phyloP scores from a whole-genome alignment of 1,140 invertebrate species.

The Nilaparvata lugens region DNA sequence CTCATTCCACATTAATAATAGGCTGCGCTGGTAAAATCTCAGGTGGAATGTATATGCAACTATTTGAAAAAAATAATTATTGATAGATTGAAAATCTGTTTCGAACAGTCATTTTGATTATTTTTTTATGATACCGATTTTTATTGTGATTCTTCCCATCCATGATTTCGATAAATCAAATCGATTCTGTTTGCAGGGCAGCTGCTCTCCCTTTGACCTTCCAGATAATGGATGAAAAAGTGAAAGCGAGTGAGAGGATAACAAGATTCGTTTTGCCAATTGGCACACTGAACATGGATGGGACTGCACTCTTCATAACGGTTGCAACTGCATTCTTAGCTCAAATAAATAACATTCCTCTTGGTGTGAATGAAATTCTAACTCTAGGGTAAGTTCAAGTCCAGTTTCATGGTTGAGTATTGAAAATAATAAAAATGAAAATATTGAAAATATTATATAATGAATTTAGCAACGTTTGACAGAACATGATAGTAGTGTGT shows the following conservation, averaged over 20 bases:
- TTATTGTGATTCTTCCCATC: no score
- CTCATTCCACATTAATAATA: no score
- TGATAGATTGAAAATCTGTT: no score
- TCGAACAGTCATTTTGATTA: no score
- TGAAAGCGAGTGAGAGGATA: conserved; percentile 79
- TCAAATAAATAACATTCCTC: conserved; percentile 74
- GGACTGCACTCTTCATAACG: conserved; percentile 83
- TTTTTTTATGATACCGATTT: no score
- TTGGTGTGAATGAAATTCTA: conserved; percentile 68
- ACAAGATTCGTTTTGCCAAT: conserved; percentile 86
- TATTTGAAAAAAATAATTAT: no score
- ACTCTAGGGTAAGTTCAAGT: conserved; percentile 61
- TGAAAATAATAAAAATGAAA: not conserved
- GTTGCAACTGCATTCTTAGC: conserved; percentile 86
- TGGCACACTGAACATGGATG: conserved; percentile 91
- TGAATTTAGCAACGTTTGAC: not conserved
- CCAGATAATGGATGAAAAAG: conserved; percentile 84
- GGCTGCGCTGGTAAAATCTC: no score
- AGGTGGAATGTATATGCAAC: no score
- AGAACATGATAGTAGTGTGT: not conserved
- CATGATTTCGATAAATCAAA: no score
- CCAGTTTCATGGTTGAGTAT: not conserved
- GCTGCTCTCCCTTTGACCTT: conserved; percentile 92
- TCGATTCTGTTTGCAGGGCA: conserved; percentile 50
- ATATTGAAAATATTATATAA: not conserved